A percentile compares a stretch with the other conserved stretches of the same genome.
Evolutionary conservation across 2,797 vertebrate species (phyloP).

Genomic region (Tinamus major): DNA sequence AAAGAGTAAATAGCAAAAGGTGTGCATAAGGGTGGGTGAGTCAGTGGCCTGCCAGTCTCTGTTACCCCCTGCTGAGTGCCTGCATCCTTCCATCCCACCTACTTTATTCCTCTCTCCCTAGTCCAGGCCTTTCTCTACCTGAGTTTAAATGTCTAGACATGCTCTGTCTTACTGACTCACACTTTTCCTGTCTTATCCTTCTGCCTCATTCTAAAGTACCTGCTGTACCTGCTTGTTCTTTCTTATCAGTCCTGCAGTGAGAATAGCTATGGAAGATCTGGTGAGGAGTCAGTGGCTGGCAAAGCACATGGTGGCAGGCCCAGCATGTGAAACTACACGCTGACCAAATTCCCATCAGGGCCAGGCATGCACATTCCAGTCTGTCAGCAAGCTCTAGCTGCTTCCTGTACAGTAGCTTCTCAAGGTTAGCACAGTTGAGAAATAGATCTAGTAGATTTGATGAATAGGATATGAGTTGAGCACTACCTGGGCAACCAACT

Average conservation of each 20-base stretch:
- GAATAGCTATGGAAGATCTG: too few species aligned
- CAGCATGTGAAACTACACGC: too few species aligned
- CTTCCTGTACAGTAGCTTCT: too few species aligned
- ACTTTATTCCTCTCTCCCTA: not conserved
- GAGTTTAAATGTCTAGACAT: not conserved
- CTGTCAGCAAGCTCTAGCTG: too few species aligned
- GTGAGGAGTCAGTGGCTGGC: too few species aligned
- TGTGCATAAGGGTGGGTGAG: not conserved
- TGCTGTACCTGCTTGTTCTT: not conserved
- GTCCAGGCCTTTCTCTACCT: not conserved
- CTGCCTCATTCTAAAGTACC: not conserved
- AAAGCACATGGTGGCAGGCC: too few species aligned
- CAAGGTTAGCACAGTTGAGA: too few species aligned
- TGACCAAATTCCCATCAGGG: too few species aligned
- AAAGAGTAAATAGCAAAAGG: not conserved
- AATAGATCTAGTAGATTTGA: too few species aligned
- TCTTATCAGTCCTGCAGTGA: not conserved
- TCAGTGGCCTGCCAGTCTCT: not conserved
- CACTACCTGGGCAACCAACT: too few species aligned
- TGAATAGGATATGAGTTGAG: too few species aligned
- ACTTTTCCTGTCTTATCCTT: not conserved
- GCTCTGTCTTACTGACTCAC: not conserved
- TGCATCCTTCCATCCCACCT: not conserved
- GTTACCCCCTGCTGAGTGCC: not conserved
- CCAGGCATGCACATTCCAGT: too few species aligned